Conservation (phyloP, 2,113 vertebrate species). For the Reinhardtius hippoglossoides region DNA sequence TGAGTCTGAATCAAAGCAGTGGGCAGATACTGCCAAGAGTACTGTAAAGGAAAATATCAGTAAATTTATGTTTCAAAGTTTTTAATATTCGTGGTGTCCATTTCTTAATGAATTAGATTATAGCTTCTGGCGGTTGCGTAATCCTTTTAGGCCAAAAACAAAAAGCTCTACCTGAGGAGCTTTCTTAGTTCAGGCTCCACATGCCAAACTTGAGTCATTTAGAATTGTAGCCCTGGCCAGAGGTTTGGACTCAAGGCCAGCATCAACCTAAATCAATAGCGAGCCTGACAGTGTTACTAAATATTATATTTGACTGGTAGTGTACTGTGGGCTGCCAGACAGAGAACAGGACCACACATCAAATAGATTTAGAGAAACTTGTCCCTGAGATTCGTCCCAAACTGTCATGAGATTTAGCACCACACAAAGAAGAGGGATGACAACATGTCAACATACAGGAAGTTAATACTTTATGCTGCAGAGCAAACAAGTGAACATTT, state of each 20-base stretch:
- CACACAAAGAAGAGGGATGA: constrained; percentile 18
- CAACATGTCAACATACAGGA: constrained; percentile 23
- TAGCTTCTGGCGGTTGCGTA: not conserved
- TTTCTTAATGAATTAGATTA: constrained; percentile 18
- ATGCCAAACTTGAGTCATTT: constrained; percentile 64
- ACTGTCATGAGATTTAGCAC: constrained; percentile 24
- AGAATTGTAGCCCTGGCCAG: constrained; percentile 50
- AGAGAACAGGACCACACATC: constrained; percentile 43
- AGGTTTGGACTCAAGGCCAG: constrained; percentile 56
- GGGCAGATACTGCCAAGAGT: not conserved
- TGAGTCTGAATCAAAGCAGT: not conserved
- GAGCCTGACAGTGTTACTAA: constrained; percentile 44
- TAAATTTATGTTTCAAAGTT: not conserved
- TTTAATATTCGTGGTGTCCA: not conserved
- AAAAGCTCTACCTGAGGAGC: constrained; percentile 30
- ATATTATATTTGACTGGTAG: constrained; percentile 65
- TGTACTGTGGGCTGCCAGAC: constrained; percentile 32
- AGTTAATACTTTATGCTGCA: not conserved
- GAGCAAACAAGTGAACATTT: constrained; percentile 2
- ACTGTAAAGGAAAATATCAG: not conserved
- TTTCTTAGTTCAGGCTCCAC: constrained; percentile 18
- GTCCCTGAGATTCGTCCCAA: constrained; percentile 32
- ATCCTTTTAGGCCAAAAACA: constrained; percentile 27
- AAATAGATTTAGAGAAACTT: constrained; percentile 51
- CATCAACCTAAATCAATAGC: constrained; percentile 60